These are phyloP conservation scores for Drosophila peninsularis DNA, from an alignment of 2,888 invertebrate species.

Conservation along the genomic window DNA sequence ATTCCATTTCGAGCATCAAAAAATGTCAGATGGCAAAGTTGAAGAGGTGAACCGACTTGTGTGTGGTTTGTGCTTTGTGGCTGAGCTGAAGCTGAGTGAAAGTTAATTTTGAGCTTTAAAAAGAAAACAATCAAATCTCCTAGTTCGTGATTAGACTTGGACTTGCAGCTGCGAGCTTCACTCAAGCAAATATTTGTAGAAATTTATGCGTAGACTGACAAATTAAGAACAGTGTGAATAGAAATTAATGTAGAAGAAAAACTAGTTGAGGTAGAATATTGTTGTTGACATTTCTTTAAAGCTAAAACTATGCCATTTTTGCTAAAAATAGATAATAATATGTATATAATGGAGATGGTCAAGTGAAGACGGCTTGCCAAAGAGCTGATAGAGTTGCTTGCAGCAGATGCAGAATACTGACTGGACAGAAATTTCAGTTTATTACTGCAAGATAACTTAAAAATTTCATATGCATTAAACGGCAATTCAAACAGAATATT, in stretches of 20 bases:
- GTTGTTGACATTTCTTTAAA: background rate
- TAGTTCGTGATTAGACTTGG: background rate
- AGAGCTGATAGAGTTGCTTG: background rate
- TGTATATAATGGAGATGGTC: background rate
- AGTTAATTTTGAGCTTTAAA: background rate
- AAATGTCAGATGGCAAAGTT: slow-evolving; percentile 21
- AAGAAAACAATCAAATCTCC: too few species aligned
- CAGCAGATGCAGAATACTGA: too few species aligned
- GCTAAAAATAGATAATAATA: background rate
- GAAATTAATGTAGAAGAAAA: background rate
- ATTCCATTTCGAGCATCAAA: slow-evolving; percentile 4
- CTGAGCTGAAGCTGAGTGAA: slow-evolving; percentile 1
- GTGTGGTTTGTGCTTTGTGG: background rate
- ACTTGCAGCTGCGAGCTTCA: background rate
- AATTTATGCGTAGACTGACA: background rate
- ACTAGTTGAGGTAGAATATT: background rate
- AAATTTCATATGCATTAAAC: too few species aligned
- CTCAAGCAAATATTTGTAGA: background rate
- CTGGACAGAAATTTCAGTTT: background rate
- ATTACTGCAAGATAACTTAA: too few species aligned
- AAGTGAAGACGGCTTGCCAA: background rate
- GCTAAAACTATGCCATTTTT: background rate
- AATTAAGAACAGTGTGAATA: background rate
- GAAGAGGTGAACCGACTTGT: background rate
- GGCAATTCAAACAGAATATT: background rate